Conservation (phyloP, 2,797 vertebrate species). For the Lutra lutra region DNA sequence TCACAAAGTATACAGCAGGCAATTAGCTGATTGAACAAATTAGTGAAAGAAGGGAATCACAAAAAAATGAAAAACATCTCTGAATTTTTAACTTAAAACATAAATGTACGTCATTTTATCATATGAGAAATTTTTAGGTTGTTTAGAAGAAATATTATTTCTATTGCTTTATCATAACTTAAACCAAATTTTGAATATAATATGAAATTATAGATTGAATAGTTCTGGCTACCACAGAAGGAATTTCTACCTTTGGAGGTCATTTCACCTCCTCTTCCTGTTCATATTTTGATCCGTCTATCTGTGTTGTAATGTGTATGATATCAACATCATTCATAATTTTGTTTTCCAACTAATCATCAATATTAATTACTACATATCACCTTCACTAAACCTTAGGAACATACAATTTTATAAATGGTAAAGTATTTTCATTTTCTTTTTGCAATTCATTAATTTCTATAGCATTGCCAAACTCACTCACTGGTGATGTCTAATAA, state of each 20-base stretch:
- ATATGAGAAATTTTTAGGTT: not conserved
- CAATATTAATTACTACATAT: not conserved
- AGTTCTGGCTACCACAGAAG: not conserved
- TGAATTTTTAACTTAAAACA: constrained; percentile 42
- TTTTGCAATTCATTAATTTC: not conserved
- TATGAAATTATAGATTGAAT: not conserved
- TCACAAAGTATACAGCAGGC: not conserved
- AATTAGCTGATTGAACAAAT: not conserved
- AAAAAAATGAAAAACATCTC: constrained; percentile 10
- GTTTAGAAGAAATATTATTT: constrained; percentile 26
- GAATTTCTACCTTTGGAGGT: constrained; percentile 33
- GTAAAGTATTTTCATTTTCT: constrained; percentile 43
- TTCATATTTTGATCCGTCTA: not conserved
- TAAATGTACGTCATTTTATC: not conserved
- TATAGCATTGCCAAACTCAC: not conserved
- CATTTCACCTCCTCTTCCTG: not conserved
- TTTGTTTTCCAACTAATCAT: constrained; percentile 39
- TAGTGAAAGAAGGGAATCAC: not conserved
- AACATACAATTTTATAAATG: constrained; percentile 23
- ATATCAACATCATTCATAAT: not conserved
- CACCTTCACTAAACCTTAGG: not conserved
- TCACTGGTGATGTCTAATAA: not conserved
- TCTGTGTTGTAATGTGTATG: not conserved
- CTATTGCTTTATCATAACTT: not conserved
- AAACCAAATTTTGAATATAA: constrained; percentile 14